These are phyloP conservation scores for Corythoichthys haematopterus DNA, from an alignment of 2,113 vertebrate genomes.

Conservation along the genomic window DNA sequence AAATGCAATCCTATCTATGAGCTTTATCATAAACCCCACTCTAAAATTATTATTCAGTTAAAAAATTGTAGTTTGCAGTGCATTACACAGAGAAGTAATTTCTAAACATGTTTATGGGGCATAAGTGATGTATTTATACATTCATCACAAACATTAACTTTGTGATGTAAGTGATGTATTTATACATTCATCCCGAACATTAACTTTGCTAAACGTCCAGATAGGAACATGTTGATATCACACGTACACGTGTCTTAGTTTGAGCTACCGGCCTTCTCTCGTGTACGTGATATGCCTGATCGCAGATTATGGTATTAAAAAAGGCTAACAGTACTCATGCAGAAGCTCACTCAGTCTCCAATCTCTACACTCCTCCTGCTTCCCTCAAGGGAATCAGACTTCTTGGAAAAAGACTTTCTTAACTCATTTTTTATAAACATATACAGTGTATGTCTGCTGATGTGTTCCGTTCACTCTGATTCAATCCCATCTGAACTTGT, in stretches of 20 bases:
- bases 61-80: not conserved
- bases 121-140: not conserved
- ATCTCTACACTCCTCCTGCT: not conserved
- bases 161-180: not conserved
- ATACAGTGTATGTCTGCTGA: not conserved
- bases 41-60: not conserved
- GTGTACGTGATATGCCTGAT: not conserved
- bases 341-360: not conserved
- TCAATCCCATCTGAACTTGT: constrained; percentile 5
- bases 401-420: constrained; percentile 5
- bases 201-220: not conserved
- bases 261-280: not conserved
- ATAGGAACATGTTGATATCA: constrained; percentile 1
- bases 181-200: not conserved
- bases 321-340: not conserved
- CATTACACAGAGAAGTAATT: not conserved
- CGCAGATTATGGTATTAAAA: constrained; percentile 1
- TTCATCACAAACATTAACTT: not conserved
- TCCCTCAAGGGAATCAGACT: not conserved
- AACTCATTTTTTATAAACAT: not conserved
- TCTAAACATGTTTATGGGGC: too few species aligned
- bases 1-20: too few species aligned
- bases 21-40: not conserved
- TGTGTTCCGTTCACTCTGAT: constrained; percentile 10
- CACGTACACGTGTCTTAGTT: not conserved